These are phyloP conservation scores for Ephydatia muelleri DNA, from an alignment of 37 sponge, comb jelly and placozoan species.

Conservation along the genomic window DNA sequence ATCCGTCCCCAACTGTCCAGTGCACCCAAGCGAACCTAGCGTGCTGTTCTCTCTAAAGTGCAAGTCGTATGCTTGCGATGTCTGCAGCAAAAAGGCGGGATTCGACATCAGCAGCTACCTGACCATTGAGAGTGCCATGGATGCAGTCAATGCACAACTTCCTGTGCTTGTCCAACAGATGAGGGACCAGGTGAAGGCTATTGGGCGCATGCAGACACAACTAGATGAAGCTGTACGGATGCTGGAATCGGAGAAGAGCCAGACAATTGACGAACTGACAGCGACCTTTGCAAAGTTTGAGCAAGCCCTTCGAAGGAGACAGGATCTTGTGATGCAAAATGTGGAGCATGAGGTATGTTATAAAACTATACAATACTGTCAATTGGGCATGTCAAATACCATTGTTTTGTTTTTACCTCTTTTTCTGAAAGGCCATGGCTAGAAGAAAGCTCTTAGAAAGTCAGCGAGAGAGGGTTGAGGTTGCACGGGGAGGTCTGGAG, in stretches of 20 bases:
- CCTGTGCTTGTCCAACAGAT: conserved; percentile 6
- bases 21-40: conserved; percentile 33
- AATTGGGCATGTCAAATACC: background rate
- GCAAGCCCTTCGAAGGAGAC: conserved; percentile 38
- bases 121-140: conserved; percentile 44
- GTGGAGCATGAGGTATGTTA: conserved; percentile 54
- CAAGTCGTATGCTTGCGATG: conserved; percentile 56
- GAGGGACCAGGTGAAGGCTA: no score
- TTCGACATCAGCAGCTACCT: conserved; percentile 22
- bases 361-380: background rate
- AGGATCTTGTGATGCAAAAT: conserved; percentile 6
- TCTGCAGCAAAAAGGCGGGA: conserved; percentile 15
- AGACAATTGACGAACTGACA: conserved; percentile 22
- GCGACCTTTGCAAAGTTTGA: conserved; percentile 53
- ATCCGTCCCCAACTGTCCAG: conserved; percentile 37
- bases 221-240: background rate
- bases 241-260: conserved; percentile 9
- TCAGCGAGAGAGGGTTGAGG: conserved; percentile 57
- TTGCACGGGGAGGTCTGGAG: conserved; percentile 51
- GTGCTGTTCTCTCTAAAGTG: conserved; percentile 56
- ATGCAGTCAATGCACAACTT: background rate
- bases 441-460: conserved; percentile 31
- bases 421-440: conserved; percentile 38
- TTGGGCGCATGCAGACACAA: no score
- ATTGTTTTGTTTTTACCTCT: background rate